A percentile compares a stretch with the other conserved stretches of the same genome.
Conservation (phyloP, 2,113 vertebrate species). For the Nycticryphes semicollaris region DNA sequence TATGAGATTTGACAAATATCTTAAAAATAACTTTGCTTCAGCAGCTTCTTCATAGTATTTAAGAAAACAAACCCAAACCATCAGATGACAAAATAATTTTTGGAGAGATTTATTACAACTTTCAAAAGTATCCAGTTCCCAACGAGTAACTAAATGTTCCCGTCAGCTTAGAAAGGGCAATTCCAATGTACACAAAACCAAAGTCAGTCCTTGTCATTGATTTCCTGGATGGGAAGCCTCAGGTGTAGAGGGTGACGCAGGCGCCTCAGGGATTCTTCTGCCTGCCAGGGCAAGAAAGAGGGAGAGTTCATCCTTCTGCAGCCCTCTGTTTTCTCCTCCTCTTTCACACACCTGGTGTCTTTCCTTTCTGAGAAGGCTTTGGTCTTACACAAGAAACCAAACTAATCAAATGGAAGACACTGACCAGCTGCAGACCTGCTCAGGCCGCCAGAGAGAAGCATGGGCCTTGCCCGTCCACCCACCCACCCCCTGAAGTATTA, state of each 20-base stretch:
- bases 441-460: not conserved
- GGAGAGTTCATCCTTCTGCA: not conserved
- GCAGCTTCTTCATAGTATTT: not conserved
- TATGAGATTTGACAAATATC: not conserved
- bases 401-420: not conserved
- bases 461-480: accelerated
- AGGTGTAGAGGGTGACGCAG: slow-evolving; percentile 79
- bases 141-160: not conserved
- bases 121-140: slow-evolving; percentile 40
- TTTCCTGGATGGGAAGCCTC: slow-evolving; percentile 79
- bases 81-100: not conserved
- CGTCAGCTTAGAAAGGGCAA: not conserved
- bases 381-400: not conserved
- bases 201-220: slow-evolving; percentile 72
- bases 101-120: slow-evolving; percentile 26
- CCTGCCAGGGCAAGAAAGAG: slow-evolving; percentile 67
- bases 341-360: not conserved
- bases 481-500: not conserved
- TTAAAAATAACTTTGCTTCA: not conserved
- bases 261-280: slow-evolving; percentile 82
- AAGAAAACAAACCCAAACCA: not conserved
- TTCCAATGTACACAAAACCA: not conserved
- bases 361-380: not conserved
- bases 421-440: not conserved
- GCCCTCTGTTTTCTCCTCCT: not conserved